Conservation (phyloP, 2,797 vertebrate species). For the Ficedula albicollis region DNA sequence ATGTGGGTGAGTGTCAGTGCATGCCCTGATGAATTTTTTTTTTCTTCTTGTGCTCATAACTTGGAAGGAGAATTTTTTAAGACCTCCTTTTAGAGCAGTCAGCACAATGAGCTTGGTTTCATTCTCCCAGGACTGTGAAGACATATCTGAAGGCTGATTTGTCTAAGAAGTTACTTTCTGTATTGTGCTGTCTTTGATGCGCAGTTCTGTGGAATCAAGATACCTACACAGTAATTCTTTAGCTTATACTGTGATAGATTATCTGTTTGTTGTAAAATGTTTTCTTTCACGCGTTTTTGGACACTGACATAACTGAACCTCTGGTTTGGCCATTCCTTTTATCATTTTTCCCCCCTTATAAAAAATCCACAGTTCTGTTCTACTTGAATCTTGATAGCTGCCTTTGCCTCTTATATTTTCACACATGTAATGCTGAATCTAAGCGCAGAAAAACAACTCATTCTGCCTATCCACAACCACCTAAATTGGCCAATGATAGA, state of each 20-base stretch:
- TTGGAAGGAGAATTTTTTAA: neutral
- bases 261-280: neutral
- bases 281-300: neutral
- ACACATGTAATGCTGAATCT: neutral
- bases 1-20: neutral
- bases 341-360: rapidly evolving
- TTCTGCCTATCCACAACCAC: neutral
- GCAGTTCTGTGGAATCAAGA: neutral
- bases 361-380: neutral
- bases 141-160: neutral
- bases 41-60: neutral
- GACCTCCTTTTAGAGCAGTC: neutral
- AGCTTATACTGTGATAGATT: neutral
- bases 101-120: neutral
- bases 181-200: neutral
- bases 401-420: neutral
- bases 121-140: neutral
- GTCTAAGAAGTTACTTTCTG: neutral
- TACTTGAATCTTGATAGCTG: neutral
- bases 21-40: neutral
- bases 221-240: neutral
- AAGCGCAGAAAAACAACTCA: neutral
- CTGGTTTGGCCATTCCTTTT: neutral
- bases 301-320: neutral
- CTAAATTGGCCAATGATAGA: neutral